These are phyloP conservation scores for Micronisus gabar DNA, from an alignment of 2,113 vertebrate genomes.

Conservation along the genomic window DNA sequence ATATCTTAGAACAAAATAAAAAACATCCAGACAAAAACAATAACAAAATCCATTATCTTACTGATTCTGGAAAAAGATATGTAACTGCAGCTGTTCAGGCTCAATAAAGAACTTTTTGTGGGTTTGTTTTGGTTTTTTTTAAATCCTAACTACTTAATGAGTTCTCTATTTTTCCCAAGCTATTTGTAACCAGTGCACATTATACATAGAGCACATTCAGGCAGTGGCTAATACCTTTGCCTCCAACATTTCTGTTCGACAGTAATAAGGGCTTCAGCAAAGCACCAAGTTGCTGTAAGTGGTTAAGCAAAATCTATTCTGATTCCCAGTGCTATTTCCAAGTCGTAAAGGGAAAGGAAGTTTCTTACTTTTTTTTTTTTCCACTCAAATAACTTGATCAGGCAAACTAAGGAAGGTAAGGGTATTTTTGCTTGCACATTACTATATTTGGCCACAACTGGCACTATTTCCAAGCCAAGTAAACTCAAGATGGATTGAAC, in stretches of 20 bases:
- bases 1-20: neutral
- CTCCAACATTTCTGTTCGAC: neutral
- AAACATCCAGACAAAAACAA: neutral
- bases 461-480: neutral
- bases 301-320: neutral
- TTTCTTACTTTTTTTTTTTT: neutral
- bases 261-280: neutral
- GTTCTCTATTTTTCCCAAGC: neutral
- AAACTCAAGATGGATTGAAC: neutral
- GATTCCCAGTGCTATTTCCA: neutral
- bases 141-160: neutral
- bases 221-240: neutral
- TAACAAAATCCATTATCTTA: neutral
- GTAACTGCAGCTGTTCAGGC: neutral
- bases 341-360: neutral
- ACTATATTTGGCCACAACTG: neutral
- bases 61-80: neutral
- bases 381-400: neutral
- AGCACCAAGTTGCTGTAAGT: neutral
- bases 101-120: neutral
- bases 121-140: neutral
- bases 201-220: neutral
- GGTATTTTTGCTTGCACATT: neutral
- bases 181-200: neutral
- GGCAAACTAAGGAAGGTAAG: neutral